Evolutionary conservation across 2,113 vertebrate species (phyloP), one percentile per base, ranked within the genome.

Genomic region (Apeltes quadracus): DNA sequence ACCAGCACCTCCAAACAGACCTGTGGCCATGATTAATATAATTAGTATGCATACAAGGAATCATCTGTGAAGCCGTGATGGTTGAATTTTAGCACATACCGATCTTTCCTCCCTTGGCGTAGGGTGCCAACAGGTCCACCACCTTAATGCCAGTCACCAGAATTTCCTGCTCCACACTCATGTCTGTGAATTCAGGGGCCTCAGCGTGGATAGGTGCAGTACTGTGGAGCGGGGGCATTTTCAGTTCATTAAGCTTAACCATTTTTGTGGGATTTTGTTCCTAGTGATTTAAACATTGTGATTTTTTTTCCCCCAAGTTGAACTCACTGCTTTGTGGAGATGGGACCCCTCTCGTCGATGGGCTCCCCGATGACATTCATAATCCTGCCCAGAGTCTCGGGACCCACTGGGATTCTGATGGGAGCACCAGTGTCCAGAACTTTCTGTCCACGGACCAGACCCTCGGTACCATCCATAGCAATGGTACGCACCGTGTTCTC

Each of bases 281-380:
- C 14, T 5, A 16, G 4, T 7, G 15, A 14, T 25, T 27, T 1
- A 8, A 44, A 16, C 2, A 34, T 13, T n/a, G 4, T 62, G 5
- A 32, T 48, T 3, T 46, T 22, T 11, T 51, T 20, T 29, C 55
- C 27, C 25, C 16, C 2, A 38, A 34, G 4, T 11, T 34, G 2
- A 9, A 86, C 96, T 96, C 86, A 99, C 98, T 97, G 96, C 84
- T 98, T 98, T 9, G 97, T 98, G 2, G 90, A 94, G 90, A 98
- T 98, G 79, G 97, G 97, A 36, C 98, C 97, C 83, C 97, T 94
- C 91, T 99, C 98, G 0, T 99, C 98, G 36, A 99, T 99, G 71
- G 98, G 98, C 18, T 97, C 97, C 5, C 98, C 98, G 1, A 99
- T 99, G 81, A 99, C 98, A 50, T 99, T 99, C 98, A 99, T 99